Evolutionary conservation across 2,888 invertebrate genomes (phyloP), one percentile per base, ranked within the genome.

Genomic region (Carpatolechia fugitivella): DNA sequence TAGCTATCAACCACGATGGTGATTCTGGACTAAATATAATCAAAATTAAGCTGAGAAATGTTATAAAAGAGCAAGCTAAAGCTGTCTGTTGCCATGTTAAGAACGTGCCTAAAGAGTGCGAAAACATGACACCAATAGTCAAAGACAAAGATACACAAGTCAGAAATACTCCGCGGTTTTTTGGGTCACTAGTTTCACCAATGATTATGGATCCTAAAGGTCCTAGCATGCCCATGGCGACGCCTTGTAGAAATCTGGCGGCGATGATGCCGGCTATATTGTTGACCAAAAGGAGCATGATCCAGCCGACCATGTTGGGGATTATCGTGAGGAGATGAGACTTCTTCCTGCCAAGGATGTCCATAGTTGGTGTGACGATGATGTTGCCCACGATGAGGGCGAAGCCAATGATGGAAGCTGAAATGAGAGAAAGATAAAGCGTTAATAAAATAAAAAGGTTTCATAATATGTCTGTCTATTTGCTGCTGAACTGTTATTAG

Each of bases 1-100:
- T 92, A 0, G 92, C 83, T 14, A 93, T 86, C 54, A 95, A 65
- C 94, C 94, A 95, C 4, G 91, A 82, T 0, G 94, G 94, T 3
- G 94, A 92, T 74, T 95, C 95, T 0, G 93, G 93, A 8, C 92
- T 78, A 11, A 91, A 90, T 13, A 91, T 79, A 3, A 93, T 87
- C 5, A 93, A 71, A 0, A 92, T 55, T 20, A 91, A 79, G 65
- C 91, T 90, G 0, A 85, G 63, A n/a, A 92, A 79, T 0, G 92
- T 91, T 1, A 91, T 76, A 13, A 85, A 73, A 0, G 90, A 87
- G 58, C 91, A 91, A 3, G 92, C 76, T 1, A 92, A 65, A 0
- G 92, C 92, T 1, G 91, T 90, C 31, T 84, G 77, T 61, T 92
- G 84, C 93, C 94, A 94, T 47, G 84, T 82, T 4, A 93, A 76